A percentile compares a stretch with the other conserved stretches of the same genome.
Conservation (phyloP, 1,140 invertebrate genomes). For the Probaryconus sp. region DNA sequence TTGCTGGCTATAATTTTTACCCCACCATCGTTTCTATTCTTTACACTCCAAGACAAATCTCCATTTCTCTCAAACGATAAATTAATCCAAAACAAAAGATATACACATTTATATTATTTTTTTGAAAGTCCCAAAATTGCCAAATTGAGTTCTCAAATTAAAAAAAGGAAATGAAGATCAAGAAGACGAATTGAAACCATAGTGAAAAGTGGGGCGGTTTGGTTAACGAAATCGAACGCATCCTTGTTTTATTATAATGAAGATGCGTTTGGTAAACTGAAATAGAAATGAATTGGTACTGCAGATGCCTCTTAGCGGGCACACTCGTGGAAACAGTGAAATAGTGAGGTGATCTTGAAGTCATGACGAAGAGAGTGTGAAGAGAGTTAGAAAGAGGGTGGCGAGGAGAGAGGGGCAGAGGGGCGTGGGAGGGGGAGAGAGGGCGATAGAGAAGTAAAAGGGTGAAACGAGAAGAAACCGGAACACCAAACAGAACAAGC, state of each 20-base stretch:
- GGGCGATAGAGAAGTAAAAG: constrained; percentile 42
- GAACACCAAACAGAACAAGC: constrained; percentile 55
- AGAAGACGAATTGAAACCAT: no score
- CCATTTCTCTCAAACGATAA: no score
- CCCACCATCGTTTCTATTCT: no score
- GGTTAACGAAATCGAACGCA: no score
- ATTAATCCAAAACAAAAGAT: no score
- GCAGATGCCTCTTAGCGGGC: constrained; percentile 71
- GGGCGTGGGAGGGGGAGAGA: not conserved
- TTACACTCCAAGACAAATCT: no score
- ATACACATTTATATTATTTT: no score
- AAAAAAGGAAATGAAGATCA: no score
- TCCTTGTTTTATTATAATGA: no score
- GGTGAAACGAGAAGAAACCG: constrained; percentile 52
- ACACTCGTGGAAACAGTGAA: constrained; percentile 67
- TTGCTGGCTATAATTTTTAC: constrained; percentile 35
- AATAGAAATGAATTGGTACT: constrained; percentile 62
- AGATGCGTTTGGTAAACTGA: constrained; percentile 41
- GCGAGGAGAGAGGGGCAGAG: constrained; percentile 12
- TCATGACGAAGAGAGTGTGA: constrained; percentile 53
- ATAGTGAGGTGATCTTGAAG: constrained; percentile 74
- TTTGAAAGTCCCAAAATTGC: no score
- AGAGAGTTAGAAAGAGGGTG: constrained; percentile 24
- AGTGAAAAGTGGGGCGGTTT: no score
- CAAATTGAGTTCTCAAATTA: no score